phyloP scores from a whole-genome alignment of 1,140 invertebrate genomes.

The Cherax quadricarinatus region DNA sequence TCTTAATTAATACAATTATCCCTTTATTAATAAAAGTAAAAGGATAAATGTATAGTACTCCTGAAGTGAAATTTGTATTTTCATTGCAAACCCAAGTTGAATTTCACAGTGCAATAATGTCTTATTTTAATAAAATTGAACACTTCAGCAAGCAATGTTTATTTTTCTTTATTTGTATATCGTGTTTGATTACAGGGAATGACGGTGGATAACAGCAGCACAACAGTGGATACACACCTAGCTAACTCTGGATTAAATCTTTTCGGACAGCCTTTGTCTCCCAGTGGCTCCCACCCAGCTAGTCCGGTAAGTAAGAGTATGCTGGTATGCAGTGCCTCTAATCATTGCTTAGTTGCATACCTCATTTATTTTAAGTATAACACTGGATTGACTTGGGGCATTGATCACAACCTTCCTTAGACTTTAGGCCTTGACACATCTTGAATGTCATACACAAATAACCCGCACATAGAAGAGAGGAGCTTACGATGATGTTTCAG shows the following conservation, averaged over 20 bases:
- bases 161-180: not conserved
- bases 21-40: too few relatives aligned
- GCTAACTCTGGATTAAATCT: conserved; percentile 48
- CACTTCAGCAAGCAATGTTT: not conserved
- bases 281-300: conserved; percentile 38
- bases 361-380: not conserved
- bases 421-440: not conserved
- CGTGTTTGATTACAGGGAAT: conserved; percentile 36
- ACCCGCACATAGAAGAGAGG: too few relatives aligned
- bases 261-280: conserved; percentile 46
- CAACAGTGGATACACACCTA: conserved; percentile 41
- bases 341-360: not conserved
- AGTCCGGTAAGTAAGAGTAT: conserved; percentile 47
- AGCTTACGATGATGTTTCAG: too few relatives aligned
- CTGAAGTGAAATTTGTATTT: not conserved
- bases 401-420: not conserved
- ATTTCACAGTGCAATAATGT: not conserved
- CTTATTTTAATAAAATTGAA: too few relatives aligned
- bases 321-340: not conserved
- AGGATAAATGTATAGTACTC: too few relatives aligned
- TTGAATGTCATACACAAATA: not conserved
- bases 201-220: conserved; percentile 57
- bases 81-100: not conserved
- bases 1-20: too few relatives aligned
- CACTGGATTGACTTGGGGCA: not conserved